phyloP scores from a whole-genome alignment of 2,888 invertebrate genomes.

The Monopis laevigella region DNA sequence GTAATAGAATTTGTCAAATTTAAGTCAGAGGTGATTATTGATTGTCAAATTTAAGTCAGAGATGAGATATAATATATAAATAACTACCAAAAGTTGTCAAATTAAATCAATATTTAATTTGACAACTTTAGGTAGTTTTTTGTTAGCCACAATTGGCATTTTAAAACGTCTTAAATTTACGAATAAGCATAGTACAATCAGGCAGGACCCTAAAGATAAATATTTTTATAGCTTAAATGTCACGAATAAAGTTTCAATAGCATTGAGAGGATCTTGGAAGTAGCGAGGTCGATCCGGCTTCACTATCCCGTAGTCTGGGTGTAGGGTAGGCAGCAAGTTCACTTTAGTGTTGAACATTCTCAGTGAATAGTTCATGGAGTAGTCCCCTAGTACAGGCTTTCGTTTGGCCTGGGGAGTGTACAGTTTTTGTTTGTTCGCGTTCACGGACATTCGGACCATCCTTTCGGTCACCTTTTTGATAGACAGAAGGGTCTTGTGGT shows the following conservation, averaged over 20 bases:
- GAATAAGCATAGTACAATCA: no score
- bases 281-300: conserved; percentile 44
- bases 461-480: conserved; percentile 45
- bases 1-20: no score
- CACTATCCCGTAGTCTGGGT: conserved; percentile 51
- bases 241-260: conserved; percentile 45
- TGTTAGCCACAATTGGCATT: no score
- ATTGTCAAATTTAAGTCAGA: no score
- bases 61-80: no score
- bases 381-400: not conserved
- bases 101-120: no score
- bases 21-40: no score
- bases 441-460: conserved; percentile 40
- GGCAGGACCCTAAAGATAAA: no score
- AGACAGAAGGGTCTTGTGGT: conserved; percentile 41
- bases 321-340: conserved; percentile 33
- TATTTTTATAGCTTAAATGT: conserved; percentile 39
- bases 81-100: no score
- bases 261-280: conserved; percentile 51
- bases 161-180: no score
- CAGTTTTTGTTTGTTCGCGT: conserved; percentile 31
- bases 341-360: not conserved
- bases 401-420: conserved; percentile 27
- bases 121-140: no score
- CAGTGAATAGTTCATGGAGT: not conserved